Evolutionary conservation across 1,140 invertebrate genomes (phyloP).

Genomic region (Aphelenchoides besseyi): DNA sequence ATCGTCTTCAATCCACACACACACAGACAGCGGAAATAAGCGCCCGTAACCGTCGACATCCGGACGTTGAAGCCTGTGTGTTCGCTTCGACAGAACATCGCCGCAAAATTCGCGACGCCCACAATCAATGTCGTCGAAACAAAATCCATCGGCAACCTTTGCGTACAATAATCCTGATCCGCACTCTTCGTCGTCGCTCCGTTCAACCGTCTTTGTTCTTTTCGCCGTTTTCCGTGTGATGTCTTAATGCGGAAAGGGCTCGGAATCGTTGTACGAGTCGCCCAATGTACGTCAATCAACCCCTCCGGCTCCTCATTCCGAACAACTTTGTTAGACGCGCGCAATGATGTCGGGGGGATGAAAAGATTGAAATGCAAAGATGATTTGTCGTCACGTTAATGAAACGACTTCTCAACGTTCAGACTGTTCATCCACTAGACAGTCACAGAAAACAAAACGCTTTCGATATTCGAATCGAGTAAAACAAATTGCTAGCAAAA

Average conservation of each 20-base stretch:
- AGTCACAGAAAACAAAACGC: not conserved
- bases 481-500: no score
- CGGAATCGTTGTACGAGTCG: not conserved
- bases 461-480: no score
- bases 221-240: constrained; percentile 4
- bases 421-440: not conserved
- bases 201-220: constrained; percentile 5
- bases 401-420: not conserved
- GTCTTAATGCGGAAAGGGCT: not conserved
- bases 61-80: not conserved
- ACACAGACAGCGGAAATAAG: no score
- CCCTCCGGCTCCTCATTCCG: not conserved
- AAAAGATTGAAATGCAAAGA: not conserved
- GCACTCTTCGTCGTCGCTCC: not conserved
- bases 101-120: not conserved
- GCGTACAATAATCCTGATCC: constrained; percentile 2
- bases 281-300: not conserved
- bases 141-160: not conserved
- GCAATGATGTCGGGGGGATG: not conserved
- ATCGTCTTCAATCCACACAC: not conserved
- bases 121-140: not conserved
- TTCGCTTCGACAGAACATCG: not conserved
- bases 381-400: constrained; percentile 1
- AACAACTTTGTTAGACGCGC: constrained; percentile 1
- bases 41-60: constrained; percentile 1